Evolutionary conservation across 2,797 vertebrate species (phyloP).

Genomic region (Crocodylus rhombifer): DNA sequence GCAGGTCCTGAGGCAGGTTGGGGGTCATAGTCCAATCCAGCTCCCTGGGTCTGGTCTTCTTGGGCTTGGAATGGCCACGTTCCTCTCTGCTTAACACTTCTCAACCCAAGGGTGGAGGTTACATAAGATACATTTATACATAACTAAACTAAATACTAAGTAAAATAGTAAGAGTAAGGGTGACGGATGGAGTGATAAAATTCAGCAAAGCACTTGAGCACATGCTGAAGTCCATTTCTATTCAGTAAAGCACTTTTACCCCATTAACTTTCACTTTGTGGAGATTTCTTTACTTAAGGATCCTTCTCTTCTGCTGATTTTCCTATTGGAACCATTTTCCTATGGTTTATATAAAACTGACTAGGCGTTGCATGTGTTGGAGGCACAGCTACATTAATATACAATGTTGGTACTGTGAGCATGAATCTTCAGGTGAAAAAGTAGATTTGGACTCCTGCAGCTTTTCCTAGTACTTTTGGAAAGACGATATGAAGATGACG

Average conservation of each 20-base stretch:
- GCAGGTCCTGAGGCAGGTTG: no score
- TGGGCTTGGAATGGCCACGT: no score
- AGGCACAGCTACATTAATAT: slow-evolving; percentile 17
- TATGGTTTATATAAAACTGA: not conserved
- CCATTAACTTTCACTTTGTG: slow-evolving; percentile 4
- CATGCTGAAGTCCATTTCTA: not conserved
- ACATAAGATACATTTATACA: not conserved
- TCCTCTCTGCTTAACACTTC: no score
- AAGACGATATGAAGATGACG: slow-evolving; percentile 23
- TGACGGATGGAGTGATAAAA: not conserved
- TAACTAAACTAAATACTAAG: not conserved
- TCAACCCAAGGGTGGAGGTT: not conserved
- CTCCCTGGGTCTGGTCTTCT: no score
- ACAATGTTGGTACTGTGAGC: slow-evolving; percentile 2
- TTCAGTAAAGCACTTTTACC: slow-evolving; percentile 1
- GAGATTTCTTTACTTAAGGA: slow-evolving; percentile 19
- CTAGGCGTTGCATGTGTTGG: not conserved
- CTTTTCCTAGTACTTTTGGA: slow-evolving; percentile 25
- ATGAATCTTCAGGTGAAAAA: slow-evolving; percentile 30
- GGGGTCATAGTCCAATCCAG: no score
- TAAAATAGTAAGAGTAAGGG: not conserved
- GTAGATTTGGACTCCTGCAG: slow-evolving; percentile 56
- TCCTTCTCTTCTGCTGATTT: not conserved
- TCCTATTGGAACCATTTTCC: no score
- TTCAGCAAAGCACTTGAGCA: not conserved